Conservation (phyloP, 2,797 vertebrate species). For the Urosaurus nigricauda region DNA sequence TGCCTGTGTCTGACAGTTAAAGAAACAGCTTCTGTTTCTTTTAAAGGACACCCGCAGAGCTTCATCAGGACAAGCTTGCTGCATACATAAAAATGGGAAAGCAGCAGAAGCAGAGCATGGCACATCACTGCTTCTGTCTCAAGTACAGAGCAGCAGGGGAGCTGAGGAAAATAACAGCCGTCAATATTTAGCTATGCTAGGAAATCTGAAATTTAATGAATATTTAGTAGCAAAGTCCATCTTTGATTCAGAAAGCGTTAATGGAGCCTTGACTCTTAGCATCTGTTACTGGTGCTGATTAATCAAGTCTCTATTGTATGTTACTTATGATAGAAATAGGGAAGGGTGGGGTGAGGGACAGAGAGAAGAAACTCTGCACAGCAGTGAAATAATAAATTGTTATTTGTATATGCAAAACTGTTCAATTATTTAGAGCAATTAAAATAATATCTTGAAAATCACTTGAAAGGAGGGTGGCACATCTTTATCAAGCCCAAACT, state of each 20-base stretch:
- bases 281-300: conserved; percentile 57
- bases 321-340: conserved; percentile 44
- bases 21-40: conserved; percentile 36
- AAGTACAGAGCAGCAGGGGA: conserved; percentile 50
- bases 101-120: not conserved
- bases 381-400: conserved; percentile 62
- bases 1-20: conserved; percentile 19
- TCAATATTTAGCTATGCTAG: conserved; percentile 51
- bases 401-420: conserved; percentile 64
- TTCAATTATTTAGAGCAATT: conserved; percentile 70
- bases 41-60: conserved; percentile 33
- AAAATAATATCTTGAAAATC: conserved; percentile 70
- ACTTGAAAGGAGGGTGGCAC: conserved; percentile 57
- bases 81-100: conserved; percentile 38
- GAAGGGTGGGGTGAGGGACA: not conserved
- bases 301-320: conserved; percentile 55
- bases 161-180: not conserved
- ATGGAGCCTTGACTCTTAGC: conserved; percentile 45
- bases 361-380: conserved; percentile 38
- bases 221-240: conserved; percentile 37
- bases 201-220: conserved; percentile 56
- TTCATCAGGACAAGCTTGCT: conserved; percentile 26
- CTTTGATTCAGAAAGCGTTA: conserved; percentile 55
- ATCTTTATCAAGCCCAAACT: conserved; percentile 51
- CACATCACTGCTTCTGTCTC: conserved; percentile 54